Base-by-base conservation (phyloP, 2,113 vertebrate species). In the Atherinomorus stipes region DNA sequence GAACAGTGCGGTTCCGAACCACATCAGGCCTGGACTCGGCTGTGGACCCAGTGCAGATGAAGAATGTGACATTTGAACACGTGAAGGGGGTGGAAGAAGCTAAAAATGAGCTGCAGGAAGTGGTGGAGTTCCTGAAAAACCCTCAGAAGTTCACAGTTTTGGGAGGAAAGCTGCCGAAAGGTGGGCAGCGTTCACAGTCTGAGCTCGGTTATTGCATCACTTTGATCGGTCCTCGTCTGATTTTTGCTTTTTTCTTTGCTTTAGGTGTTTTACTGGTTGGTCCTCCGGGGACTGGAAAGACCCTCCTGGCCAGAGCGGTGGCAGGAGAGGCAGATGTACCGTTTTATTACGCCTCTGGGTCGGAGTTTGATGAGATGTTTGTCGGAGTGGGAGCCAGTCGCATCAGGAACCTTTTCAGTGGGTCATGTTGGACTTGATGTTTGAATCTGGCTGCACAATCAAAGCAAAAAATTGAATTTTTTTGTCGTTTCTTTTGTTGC, bases 281-380 rank as follows among this genome's bases (percentile, higher is more conserved):
- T 12, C 98, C 98, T 44, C 98, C 98, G 12, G 98, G 98, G 4
- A 99, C 98, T 2, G 98, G 98, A 68, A 99, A 99, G 90, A 99
- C 98, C 0, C 95, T 99, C 25, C 93, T 99, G 57, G 98, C 98
- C 5, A 93, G 98, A 84, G 98, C 98, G 1, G 98, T 99, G 80
- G 98, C 98, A 0, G 98, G 98, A 50, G 98, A 99, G 90, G 98
- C 98, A 8, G 96, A 98, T 34, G 98, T 99, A 57, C 98, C 98
- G 0, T 99, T 99, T 87, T 99, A 98, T 88, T 99, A 99, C 2
- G 98, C 98, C 1, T 98, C 98, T 0, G 98, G 98, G 9, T 99
- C 98, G 0, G 98, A 99, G 85, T 99, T 99, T 68, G 98, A 99
- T 62, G 98, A 99, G 91, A 99, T 99, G 98, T 99, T 99, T 84